Base-by-base conservation (phyloP, 2,113 vertebrate species). In the Rutilus rutilus region DNA sequence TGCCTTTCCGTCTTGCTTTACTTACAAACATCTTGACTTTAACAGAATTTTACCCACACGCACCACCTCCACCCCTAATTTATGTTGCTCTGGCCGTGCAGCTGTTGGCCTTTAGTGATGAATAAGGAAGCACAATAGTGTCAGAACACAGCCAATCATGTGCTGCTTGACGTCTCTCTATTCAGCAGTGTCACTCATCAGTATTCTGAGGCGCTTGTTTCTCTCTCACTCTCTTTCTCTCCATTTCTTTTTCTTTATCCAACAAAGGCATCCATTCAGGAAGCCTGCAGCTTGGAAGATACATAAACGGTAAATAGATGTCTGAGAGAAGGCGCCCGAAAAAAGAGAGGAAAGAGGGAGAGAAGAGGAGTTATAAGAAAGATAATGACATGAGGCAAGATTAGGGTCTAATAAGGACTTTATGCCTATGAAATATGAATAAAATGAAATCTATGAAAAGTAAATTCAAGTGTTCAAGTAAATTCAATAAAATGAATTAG, bases 231-330 rank as follows among this genome's bases (percentile, higher is more conserved):
- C 15, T 82, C 14, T 77, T 45, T 42, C 50, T 17, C 39, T 36
- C 42, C 54, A 5, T 57, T 25, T 77, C 83, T 85, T 23, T 86
- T 64, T 59, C 30, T 59, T 77, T 54, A 33, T 47, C 25, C 42
- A 62, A 86, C 77, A 81, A 85, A 86, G 67, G 23, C 78, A 30
- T 30, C 54, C 85, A 86, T 82, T 86, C 52, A 86, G 77, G 12
- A 71, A 74, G 85, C 52, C 45, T 81, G 52, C 52, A 33, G 78
- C 85, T 81, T 60, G 64, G 23, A 39, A 39, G 65, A 65, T 65
- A 8, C 21, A 19, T 52, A 77, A 77, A 52, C 17, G 50, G 25
- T 62, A 62, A 21, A 79, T 14, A 60, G 77, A 73, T 74, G 19
- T 36, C 21, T 83, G 33, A 52, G 59, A 65, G n/a, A 69, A 82